Evolutionary conservation across 2,797 vertebrate species (phyloP), one percentile per base, ranked within the genome.

Genomic region (Syndactyla subalaris): DNA sequence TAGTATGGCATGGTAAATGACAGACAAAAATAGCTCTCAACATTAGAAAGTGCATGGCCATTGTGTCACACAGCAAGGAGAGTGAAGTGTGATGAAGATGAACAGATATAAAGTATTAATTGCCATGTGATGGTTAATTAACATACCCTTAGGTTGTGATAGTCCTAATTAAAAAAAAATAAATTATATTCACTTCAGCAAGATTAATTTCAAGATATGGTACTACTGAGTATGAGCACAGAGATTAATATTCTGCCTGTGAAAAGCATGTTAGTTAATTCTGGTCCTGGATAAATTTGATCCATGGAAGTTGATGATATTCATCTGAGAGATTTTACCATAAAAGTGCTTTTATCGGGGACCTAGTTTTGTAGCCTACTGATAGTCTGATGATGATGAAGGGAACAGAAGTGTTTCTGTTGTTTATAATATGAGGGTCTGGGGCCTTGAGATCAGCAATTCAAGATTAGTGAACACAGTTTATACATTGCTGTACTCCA

Each of bases 51-150:
- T 30, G 38, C 61, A 46, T 10, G 30, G 36, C 13, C 19, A 7
- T 39, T 0, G 0, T 43, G 59, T 16, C 2, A 21, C 21, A 41
- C 41, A n/a, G 20, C 21, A 12, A 57, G 22, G 46, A 24, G 34
- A 43, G 7, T 46, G 57, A 85, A 77, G 59, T 79, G 49, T 77
- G 48, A 85, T 71, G 59, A 84, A 16, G 32, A 73, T 80, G 41
- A 88, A 46, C 34, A 91, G 61, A 51, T 83, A 71, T 15, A 61
- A 85, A 80, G 17, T 77, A 80, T 91, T 91, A 91, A 88, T 91
- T 77, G 30, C 52, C 58, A 14, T 77, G 15, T 74, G 29, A 63
- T 83, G 9, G 41, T 77, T 92, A 81, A 85, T 85, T 88, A 93
- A 80, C 77, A 58, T 83, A 89, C 77, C 76, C 54, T 77, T 34